Evolutionary conservation across 2,797 vertebrate species (phyloP), one percentile per base, ranked within the genome.

Genomic region (Borostomias antarcticus): DNA sequence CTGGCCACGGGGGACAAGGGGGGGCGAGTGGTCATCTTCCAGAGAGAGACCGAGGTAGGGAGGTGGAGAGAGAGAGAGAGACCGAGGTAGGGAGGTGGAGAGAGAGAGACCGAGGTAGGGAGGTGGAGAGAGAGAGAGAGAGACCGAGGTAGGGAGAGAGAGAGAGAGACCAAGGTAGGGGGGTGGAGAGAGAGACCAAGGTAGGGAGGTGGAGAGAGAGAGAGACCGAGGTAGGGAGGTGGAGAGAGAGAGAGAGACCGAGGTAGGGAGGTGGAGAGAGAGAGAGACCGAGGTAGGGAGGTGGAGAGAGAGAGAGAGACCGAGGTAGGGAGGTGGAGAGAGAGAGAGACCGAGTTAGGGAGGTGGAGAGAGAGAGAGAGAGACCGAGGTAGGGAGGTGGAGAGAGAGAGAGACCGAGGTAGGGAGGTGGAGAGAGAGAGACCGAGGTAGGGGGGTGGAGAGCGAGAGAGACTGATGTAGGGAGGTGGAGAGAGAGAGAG

Each of bases 1-100:
- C 91, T 99, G 94, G 97, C 97, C 86, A 98, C 96, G 1, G 97
- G 97, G 47, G 97, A 99, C 90, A 98, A 98, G 90, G 96, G 97
- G 68, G 97, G 97, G 84, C 92, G 96, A 73, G 96, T 99, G 77
- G 97, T 99, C 91, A 98, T 99, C 91, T 99, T 98, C 89, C 96
- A 98, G 89, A 93, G 96, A 89, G 96, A 98, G 69, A 94, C 94
- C 23, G 96, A 97, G 94, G 96, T 98, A 75, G 51, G 93, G 25
- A 25, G 57, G 58, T 26, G 29, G 15, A 7, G 47, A 1, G 21
- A 21, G 21, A 26, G 37, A 6, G 45, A 2, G 40, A 4, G 7
- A 21, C 10, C 25, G 33, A 13, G 21, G 15, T 2, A 45, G 23
- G 25, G 28, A 28, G 25, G 15, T 50, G 33, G n/a, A 35, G 25